Percentiles rank a stretch among this genome's conserved stretches.
phyloP scores from a whole-genome alignment of 2,797 vertebrate species.

The Benthosema pterotum region DNA sequence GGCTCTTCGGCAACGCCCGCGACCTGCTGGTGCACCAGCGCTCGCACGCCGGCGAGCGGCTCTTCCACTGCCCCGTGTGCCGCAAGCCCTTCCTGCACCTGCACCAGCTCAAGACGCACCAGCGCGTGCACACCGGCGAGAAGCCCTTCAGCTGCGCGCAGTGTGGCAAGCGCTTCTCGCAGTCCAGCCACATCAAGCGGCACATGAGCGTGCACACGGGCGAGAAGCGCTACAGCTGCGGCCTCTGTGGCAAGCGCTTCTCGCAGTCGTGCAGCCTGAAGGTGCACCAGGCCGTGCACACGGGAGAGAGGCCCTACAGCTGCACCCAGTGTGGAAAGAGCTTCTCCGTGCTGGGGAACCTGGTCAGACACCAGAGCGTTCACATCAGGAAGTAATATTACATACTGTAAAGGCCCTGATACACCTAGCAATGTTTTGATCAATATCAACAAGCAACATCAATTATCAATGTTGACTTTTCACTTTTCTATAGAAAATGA shows the following conservation, averaged over 20 bases:
- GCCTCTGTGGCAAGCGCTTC: conserved; percentile 50
- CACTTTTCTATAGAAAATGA: no score
- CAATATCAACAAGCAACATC: no score
- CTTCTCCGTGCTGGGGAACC: conserved; percentile 56
- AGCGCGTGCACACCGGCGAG: conserved; percentile 46
- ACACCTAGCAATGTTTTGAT: no score
- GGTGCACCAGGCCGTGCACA: conserved; percentile 53
- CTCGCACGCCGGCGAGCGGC: conserved; percentile 33
- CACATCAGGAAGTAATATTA: conserved; percentile 34
- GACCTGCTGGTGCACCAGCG: conserved; percentile 44
- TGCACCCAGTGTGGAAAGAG: conserved; percentile 55
- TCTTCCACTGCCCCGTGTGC: conserved; percentile 39
- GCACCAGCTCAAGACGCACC: conserved; percentile 53
- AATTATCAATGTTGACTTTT: no score
- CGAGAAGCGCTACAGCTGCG: conserved; percentile 45
- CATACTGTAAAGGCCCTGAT: no score
- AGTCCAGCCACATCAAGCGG: conserved; percentile 57
- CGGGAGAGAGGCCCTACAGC: conserved; percentile 51
- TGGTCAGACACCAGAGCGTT: conserved; percentile 47
- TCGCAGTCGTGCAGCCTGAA: conserved; percentile 48
- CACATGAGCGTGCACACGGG: conserved; percentile 54
- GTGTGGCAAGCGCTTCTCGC: conserved; percentile 44
- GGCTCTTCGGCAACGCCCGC: conserved; percentile 33
- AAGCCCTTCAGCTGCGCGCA: conserved; percentile 48
- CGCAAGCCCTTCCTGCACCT: conserved; percentile 42